phyloP scores from a whole-genome alignment of 2,797 vertebrate genomes.

The Tragopan temminckii region DNA sequence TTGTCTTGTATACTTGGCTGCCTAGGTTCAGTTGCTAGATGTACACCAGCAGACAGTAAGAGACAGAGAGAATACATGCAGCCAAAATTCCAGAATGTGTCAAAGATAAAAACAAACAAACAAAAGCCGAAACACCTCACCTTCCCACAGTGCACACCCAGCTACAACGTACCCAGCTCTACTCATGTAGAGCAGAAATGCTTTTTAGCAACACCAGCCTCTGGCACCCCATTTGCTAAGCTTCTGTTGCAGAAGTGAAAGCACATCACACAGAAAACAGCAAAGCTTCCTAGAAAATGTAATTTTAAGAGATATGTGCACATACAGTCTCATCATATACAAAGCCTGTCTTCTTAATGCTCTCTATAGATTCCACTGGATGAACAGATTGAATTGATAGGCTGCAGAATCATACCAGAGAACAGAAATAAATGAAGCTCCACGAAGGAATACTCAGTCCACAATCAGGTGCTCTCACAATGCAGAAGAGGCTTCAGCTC shows the following conservation, averaged over 20 bases:
- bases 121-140: background rate
- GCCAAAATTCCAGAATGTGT: background rate
- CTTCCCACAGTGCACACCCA: background rate
- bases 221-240: background rate
- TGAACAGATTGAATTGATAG: background rate
- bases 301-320: fast-evolving
- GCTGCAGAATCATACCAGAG: background rate
- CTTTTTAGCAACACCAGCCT: background rate
- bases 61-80: background rate
- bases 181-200: fast-evolving
- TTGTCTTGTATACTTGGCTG: background rate
- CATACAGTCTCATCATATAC: background rate
- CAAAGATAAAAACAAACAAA: background rate
- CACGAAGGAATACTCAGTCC: background rate
- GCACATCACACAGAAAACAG: background rate
- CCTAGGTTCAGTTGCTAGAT: background rate
- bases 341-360: background rate
- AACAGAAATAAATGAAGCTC: background rate
- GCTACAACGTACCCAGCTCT: background rate
- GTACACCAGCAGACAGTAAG: background rate
- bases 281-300: background rate
- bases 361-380: background rate
- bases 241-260: background rate
- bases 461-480: background rate
- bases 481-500: background rate